A percentile compares a stretch with the other conserved stretches of the same genome.
Evolutionary conservation across 2,888 invertebrate species (phyloP).

Genomic region (Tiliacea citrago): DNA sequence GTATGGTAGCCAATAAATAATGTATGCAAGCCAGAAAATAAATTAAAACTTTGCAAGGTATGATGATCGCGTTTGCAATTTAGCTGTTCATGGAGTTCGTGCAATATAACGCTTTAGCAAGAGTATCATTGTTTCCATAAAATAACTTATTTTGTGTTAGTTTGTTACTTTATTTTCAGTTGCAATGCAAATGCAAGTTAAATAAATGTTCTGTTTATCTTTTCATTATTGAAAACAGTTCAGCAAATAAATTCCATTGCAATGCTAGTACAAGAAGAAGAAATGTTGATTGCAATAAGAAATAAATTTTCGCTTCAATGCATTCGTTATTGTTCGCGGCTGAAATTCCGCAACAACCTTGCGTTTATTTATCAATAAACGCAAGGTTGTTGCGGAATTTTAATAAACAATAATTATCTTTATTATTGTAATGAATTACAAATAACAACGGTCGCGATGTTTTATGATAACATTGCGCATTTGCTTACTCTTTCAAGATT

Average conservation of each 20-base stretch:
- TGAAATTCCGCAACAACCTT: too few species aligned
- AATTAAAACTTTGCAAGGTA: neutral
- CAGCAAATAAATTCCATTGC: neutral
- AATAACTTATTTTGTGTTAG: neutral
- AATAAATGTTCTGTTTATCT: neutral
- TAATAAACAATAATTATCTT: slow-evolving; percentile 35
- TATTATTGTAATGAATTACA: slow-evolving; percentile 19
- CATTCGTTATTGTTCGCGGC: slow-evolving; percentile 11
- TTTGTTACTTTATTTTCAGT: neutral
- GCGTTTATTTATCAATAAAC: too few species aligned
- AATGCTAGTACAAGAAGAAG: neutral
- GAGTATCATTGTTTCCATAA: neutral
- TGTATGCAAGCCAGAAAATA: neutral
- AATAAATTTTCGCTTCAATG: slow-evolving; percentile 15
- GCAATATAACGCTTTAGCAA: slow-evolving; percentile 11
- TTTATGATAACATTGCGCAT: slow-evolving; percentile 7
- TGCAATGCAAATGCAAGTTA: neutral
- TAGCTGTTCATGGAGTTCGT: neutral
- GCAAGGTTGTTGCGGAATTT: slow-evolving; percentile 7
- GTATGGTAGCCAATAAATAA: neutral
- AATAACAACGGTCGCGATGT: neutral
- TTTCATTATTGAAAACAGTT: neutral
- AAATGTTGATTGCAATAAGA: neutral
- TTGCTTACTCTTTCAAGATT: slow-evolving; percentile 6
- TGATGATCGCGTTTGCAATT: neutral